Evolutionary conservation across 2,888 invertebrate genomes (phyloP), one percentile per base, ranked within the genome.

Genomic region (Ormyrus labotus): DNA sequence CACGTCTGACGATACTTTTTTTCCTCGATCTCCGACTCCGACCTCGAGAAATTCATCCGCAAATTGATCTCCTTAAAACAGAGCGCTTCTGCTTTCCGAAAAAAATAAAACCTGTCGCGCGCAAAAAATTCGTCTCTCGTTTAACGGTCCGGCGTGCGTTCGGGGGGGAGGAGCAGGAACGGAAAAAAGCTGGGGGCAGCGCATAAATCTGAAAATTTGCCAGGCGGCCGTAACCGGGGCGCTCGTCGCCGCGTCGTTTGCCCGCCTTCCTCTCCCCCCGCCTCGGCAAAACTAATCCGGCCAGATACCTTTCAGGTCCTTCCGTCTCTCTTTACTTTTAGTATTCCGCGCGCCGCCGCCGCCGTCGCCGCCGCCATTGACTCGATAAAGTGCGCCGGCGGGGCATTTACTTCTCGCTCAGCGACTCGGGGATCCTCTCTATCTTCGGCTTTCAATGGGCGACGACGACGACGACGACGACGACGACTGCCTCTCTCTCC

Each of bases 211-310:
- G 58, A n/a, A 58, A 58, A n/a, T 58, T 58, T 58, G 6, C 10
- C 58, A 34, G 34, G 4, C 34, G 34, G 34, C 34, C 4, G 34
- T 34, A 34, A 34, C 34, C 34, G 34, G 34, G 34, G 34, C 34
- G 34, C 34, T 34, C 34, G 34, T 57, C n/a, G 10, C 57, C 11
- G n/a, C 11, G 6, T 6, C 57, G 57, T n/a, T 57, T 57, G 57
- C n/a, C 45, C n/a, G 63, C 45, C 45, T 10, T 47, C 63, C 9
- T 4, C 47, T 9, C n/a, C 7, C 63, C 11, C 34, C 78, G 80
- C 34, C 80, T 76, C 74, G 74, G 80, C 81, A 80, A 81, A 80
- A 80, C 72, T 83, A 81, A 83, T 83, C 80, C 75, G 57, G 13
- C 69, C 48, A 63, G 78, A 50, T 58, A 75, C 57, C 50, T 67